Conservation (phyloP, 1,140 invertebrate genomes). For the Belonocnema kinseyi region DNA sequence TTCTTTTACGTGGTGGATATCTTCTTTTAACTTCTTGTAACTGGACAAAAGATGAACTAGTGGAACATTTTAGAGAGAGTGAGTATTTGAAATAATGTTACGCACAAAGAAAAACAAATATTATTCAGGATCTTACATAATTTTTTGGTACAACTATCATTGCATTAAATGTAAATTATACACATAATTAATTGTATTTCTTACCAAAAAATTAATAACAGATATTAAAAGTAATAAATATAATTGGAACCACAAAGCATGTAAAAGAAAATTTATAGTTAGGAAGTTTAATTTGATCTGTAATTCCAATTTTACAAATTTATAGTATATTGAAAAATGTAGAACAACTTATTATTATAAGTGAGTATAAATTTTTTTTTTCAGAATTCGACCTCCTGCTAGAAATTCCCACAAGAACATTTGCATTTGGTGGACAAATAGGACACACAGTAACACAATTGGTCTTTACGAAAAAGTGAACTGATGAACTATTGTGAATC, state of each 20-base stretch:
- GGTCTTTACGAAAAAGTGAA: slow-evolving; percentile 80
- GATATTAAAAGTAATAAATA: neutral
- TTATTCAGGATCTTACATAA: slow-evolving; percentile 31
- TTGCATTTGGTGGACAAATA: slow-evolving; percentile 89
- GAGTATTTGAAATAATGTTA: slow-evolving; percentile 50
- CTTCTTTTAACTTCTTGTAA: slow-evolving; percentile 96
- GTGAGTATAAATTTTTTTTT: slow-evolving; percentile 48
- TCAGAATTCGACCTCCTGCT: slow-evolving; percentile 79
- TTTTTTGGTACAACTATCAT: neutral
- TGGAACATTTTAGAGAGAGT: slow-evolving; percentile 82
- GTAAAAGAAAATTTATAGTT: neutral
- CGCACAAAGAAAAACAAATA: slow-evolving; percentile 22
- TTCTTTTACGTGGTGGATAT: slow-evolving; percentile 79
- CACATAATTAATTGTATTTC: neutral
- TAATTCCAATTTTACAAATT: neutral
- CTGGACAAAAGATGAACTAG: slow-evolving; percentile 91
- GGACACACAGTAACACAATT: slow-evolving; percentile 87
- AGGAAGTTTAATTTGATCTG: neutral
- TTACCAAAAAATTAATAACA: neutral
- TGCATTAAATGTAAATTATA: no score
- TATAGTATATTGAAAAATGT: slow-evolving; percentile 26
- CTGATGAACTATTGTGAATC: slow-evolving; percentile 11
- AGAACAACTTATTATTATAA: slow-evolving; percentile 1
- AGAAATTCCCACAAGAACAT: slow-evolving; percentile 86
- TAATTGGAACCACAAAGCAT: no score